Evolutionary conservation across 2,888 invertebrate genomes (phyloP), one percentile per base, ranked within the genome.

Genomic region (Agriopis leucophaearia): DNA sequence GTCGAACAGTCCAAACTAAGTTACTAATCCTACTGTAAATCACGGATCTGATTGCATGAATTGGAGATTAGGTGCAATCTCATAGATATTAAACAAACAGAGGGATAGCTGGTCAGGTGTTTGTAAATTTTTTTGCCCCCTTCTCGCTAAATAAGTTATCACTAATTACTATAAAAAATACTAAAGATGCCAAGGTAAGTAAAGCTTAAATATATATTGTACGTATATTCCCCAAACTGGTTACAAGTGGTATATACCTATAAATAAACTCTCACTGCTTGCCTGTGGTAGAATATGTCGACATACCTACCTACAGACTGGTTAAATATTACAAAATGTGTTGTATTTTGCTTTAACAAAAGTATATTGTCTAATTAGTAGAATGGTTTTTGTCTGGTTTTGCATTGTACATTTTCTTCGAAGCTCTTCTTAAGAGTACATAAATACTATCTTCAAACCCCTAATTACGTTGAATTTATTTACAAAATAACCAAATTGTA

Each of bases 1-100:
- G 59, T 54, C 65, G 57, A 62, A 73, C 73, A 64, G 66, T 64
- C 62, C 56, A 74, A n/a, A 74, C 70, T 70, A 59, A 67, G 71
- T 70, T 57, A 70, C 70, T 74, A 71, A 75, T 75, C 71, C 71
- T 64, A 64, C 66, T 70, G 73, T 72, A 74, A 73, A 74, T 73
- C 72, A 72, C 58, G 66, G 66, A 62, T 66, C 57, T 61, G 75
- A 74, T 73, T 74, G 70, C 71, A 70, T 69, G 74, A 74, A 73
- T 74, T 72, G 72, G 66, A 72, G 73, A 74, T 75, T 72, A 72
- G 66, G 27, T 74, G 71, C 69, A 64, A 69, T 60, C 54, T 59
- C 62, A 52, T 65, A 52, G 65, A 58, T 70, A 61, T 66, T 64
- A 56, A 57, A 58, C 52, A 56, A 55, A 44, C 51, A 50, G 52